Percentiles rank a stretch among this genome's conserved stretches.
phyloP scores from a whole-genome alignment of 2,888 invertebrate species.

The Crocallis elinguaria region DNA sequence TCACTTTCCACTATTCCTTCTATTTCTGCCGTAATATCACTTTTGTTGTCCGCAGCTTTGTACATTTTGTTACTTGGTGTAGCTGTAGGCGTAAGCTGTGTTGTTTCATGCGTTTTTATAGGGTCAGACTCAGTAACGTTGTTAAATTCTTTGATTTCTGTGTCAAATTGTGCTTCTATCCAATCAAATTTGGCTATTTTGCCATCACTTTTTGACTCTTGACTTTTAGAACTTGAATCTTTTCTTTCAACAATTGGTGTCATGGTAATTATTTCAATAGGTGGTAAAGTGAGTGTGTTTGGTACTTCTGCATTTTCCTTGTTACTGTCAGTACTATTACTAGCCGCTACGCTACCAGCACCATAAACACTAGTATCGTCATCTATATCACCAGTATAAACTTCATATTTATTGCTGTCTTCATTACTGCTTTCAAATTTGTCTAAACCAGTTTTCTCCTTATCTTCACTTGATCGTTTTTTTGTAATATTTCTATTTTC shows the following conservation, averaged over 20 bases:
- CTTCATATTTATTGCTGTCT: slow-evolving; percentile 36
- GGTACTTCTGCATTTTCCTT: not conserved
- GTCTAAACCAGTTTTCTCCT: slow-evolving; percentile 40
- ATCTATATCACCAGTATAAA: slow-evolving; percentile 32
- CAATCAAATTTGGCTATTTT: slow-evolving; percentile 45
- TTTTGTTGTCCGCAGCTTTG: slow-evolving; percentile 37
- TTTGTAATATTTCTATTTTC: slow-evolving; percentile 20
- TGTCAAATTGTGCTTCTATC: slow-evolving; percentile 54
- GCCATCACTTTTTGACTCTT: not conserved
- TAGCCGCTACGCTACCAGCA: slow-evolving; percentile 23
- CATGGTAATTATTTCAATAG: not conserved
- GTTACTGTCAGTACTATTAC: not conserved
- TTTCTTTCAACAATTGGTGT: not conserved
- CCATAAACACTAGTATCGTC: slow-evolving; percentile 31
- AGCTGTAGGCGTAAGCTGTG: not conserved
- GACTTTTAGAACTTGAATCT: slow-evolving; percentile 10
- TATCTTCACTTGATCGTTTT: slow-evolving; percentile 31
- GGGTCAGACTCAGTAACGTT: not conserved
- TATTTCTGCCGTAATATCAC: slow-evolving; percentile 48
- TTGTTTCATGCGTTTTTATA: not conserved
- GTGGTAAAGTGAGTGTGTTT: slow-evolving; percentile 24
- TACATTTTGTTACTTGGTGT: not conserved
- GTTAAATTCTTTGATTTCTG: slow-evolving; percentile 39
- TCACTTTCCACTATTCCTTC: slow-evolving; percentile 12
- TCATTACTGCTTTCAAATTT: slow-evolving; percentile 24